These are phyloP conservation scores for Semnornis frantzii DNA, from an alignment of 2,113 vertebrate species.

Conservation along the genomic window DNA sequence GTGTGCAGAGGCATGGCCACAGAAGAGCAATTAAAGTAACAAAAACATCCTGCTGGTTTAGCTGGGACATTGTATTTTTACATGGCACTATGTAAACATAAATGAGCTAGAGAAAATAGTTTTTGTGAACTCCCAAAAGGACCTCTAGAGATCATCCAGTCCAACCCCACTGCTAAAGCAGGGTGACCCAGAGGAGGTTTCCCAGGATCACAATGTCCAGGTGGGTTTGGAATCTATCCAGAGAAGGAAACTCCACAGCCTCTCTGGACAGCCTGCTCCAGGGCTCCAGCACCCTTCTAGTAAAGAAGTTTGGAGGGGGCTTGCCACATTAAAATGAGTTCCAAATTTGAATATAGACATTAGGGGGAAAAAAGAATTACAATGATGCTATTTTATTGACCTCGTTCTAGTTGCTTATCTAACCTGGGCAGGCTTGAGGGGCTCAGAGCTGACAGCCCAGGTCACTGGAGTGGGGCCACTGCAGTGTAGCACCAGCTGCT, in stretches of 20 bases:
- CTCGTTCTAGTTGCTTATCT: background rate
- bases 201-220: background rate
- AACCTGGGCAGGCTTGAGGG: background rate
- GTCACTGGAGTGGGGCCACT: background rate
- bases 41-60: background rate
- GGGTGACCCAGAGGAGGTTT: background rate
- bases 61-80: background rate
- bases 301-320: background rate
- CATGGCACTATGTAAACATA: background rate
- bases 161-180: background rate
- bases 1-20: background rate
- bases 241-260: too few species aligned
- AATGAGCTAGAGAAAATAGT: background rate
- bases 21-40: background rate
- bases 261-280: too few species aligned
- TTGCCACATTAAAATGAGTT: background rate
- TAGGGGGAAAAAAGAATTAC: background rate
- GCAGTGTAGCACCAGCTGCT: fast-evolving
- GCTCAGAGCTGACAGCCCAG: background rate
- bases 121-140: background rate
- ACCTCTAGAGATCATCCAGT: background rate
- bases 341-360: background rate
- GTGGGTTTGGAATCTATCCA: background rate
- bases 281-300: too few species aligned
- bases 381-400: background rate